Conservation (phyloP, 2,113 vertebrate species). For the Cygnus atratus region DNA sequence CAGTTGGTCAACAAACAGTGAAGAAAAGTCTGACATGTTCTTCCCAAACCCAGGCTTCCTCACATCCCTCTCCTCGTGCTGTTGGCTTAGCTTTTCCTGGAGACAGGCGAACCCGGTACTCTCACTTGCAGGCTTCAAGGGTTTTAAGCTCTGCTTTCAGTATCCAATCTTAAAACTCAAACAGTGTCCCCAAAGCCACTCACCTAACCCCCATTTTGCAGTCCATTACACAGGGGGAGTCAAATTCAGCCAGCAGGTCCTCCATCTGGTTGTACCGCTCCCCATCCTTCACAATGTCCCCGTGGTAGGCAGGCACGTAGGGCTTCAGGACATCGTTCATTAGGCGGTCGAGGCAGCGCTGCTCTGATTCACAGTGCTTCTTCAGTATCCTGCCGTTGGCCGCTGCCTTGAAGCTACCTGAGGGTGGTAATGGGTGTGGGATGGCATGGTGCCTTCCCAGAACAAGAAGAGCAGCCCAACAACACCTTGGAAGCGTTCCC, state of each 20-base stretch:
- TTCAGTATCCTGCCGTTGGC: constrained; percentile 95
- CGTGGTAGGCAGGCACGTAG: constrained; percentile 93
- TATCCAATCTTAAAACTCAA: background rate
- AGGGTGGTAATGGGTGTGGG: background rate
- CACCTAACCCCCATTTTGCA: constrained; percentile 98
- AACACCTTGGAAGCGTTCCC: background rate
- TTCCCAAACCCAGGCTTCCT: background rate
- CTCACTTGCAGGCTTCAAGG: background rate
- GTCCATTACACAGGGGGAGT: constrained; percentile 96
- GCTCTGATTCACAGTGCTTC: constrained; percentile 97
- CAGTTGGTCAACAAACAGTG: background rate
- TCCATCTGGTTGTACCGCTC: constrained; percentile 99
- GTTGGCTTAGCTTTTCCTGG: background rate
- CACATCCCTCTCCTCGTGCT: background rate
- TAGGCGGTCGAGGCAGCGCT: constrained; percentile 91
- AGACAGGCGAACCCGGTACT: background rate
- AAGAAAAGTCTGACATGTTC: background rate
- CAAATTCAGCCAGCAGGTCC: constrained; percentile 95
- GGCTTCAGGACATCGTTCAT: constrained; percentile 91
- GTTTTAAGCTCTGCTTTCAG: background rate
- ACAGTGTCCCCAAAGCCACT: background rate
- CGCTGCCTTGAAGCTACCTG: constrained; percentile 96
- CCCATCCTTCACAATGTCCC: constrained; percentile 93
- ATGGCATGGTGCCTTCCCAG: background rate
- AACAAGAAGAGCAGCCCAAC: background rate